Base-by-base conservation (phyloP, 2,113 vertebrate species). In the Heterochromis multidens region DNA sequence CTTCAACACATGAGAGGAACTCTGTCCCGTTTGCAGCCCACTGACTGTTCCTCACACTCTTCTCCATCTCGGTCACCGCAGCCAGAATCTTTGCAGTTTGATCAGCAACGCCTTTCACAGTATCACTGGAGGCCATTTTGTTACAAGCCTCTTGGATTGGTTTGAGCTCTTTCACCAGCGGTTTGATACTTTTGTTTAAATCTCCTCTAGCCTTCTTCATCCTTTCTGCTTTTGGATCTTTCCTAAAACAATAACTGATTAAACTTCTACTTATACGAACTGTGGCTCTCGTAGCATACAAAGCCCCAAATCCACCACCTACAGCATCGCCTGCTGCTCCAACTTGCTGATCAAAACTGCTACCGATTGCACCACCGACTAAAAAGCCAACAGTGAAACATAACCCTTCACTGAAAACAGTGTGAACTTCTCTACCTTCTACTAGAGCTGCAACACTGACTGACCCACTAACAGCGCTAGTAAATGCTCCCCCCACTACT, bases 201-300 rank as follows among this genome's bases (percentile, higher is more conserved):
- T 59, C 63, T 12, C 29, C 4, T 21, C 2, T 23, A 16, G 8
- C 2, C 6, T 67, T 27, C 23, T 10, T 25, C 4, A 57, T n/a
- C 56, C 33, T 3, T 0, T 21, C 21, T 4, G 0, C 10, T 16
- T 62, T 23, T 10, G 23, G 14, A 0, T 65, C 31, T 46, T 70
- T 46, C 35, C 17, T 43, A 19, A 1, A 1, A 12, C 7, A 9
- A 23, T 3, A 0, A 27, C 6, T 2, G 1, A 10, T 2, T 2
- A 29, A 0, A 1, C 4, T 2, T 19, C 54, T 13, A 0, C 56
- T 9, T 8, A 74, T 0, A 67, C 0, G 0, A 11, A 49, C 31
- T 0, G 46, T 25, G 5, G 67, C 3, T 3, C 14, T n/a, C 0
- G 23, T 31, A 1, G 63, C 74, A 1, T 1, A 17, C 4, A 80